These are phyloP conservation scores for Monodelphis domestica DNA, from an alignment of 2,797 vertebrate species.

Conservation along the genomic window DNA sequence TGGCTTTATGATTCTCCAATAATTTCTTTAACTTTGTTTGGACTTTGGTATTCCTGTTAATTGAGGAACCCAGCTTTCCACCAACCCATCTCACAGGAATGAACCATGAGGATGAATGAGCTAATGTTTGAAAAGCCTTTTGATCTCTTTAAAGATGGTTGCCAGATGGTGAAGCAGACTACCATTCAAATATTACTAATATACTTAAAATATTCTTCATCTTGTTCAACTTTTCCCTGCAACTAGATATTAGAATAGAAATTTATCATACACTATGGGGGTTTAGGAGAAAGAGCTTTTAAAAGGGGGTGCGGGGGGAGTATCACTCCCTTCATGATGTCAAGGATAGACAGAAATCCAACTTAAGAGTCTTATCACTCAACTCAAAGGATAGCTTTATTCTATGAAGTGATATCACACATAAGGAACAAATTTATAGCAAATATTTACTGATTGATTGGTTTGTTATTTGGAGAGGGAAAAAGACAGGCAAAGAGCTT, in stretches of 20 bases:
- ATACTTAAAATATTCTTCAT: conserved; percentile 22
- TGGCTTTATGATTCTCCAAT: accelerated
- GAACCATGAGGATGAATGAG: background rate
- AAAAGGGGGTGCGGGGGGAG: background rate
- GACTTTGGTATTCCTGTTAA: background rate
- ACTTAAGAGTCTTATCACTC: conserved; percentile 12
- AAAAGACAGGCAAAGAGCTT: background rate
- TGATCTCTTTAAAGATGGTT: conserved; percentile 64
- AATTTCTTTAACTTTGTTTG: background rate
- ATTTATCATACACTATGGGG: conserved; percentile 1
- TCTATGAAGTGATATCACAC: background rate
- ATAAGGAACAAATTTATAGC: conserved; percentile 24
- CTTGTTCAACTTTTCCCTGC: conserved; percentile 61
- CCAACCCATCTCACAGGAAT: conserved; percentile 20
- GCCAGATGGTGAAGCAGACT: conserved; percentile 63
- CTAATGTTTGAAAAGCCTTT: background rate
- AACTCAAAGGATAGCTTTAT: background rate
- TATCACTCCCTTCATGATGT: background rate
- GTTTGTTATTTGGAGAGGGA: background rate
- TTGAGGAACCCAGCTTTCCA: background rate
- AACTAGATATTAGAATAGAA: conserved; percentile 17
- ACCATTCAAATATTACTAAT: background rate
- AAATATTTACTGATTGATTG: background rate
- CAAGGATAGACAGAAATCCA: background rate
- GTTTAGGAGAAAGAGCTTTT: background rate